These are phyloP conservation scores for Lepus timidus DNA, from an alignment of 2,113 vertebrate species.

Conservation along the genomic window DNA sequence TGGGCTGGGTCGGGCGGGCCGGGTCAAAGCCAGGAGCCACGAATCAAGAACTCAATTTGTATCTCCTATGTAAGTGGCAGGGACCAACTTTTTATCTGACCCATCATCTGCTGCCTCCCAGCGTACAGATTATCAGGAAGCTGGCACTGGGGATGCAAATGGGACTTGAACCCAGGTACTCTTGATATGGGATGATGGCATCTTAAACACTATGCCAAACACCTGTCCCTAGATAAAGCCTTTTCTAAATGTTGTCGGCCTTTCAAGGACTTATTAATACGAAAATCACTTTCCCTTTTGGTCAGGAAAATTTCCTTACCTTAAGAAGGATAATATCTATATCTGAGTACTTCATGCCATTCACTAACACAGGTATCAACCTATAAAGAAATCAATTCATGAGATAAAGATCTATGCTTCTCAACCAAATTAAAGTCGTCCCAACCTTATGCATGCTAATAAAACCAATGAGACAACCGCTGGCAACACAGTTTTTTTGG, in stretches of 20 bases:
- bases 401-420: slow-evolving; percentile 58
- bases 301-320: slow-evolving; percentile 87
- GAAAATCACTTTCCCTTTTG: not conserved
- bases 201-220: no score
- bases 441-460: not conserved
- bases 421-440: not conserved
- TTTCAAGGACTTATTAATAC: slow-evolving; percentile 32
- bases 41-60: no score
- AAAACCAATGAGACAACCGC: not conserved
- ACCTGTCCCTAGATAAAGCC: not conserved
- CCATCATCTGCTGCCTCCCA: no score
- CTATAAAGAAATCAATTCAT: slow-evolving; percentile 86
- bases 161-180: no score
- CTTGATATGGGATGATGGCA: no score
- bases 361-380: slow-evolving; percentile 97
- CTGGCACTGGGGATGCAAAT: no score
- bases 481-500: not conserved
- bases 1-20: no score
- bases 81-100: no score
- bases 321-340: slow-evolving; percentile 99
- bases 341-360: slow-evolving; percentile 99
- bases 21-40: no score
- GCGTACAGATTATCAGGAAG: no score
- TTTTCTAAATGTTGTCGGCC: not conserved
- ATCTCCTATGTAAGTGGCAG: no score